Conservation (phyloP, 2,113 vertebrate genomes). For the Tiliqua scincoides region DNA sequence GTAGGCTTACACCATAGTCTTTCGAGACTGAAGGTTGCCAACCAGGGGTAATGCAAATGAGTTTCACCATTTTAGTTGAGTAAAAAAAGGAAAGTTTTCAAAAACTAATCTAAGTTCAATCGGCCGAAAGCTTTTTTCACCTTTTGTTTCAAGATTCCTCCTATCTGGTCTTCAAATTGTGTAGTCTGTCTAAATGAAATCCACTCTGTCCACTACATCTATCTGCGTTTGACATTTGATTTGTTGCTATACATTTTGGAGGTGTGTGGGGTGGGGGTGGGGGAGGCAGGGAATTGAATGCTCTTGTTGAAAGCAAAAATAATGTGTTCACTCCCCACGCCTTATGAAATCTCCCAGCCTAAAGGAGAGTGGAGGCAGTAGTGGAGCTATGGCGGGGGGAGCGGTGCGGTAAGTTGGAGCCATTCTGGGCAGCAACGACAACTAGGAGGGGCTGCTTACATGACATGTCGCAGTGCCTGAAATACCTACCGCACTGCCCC, state of each 20-base stretch:
- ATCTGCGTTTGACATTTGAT: slow-evolving; percentile 48
- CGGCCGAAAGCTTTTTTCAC: slow-evolving; percentile 54
- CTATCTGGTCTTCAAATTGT: slow-evolving; percentile 49
- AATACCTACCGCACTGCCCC: too few species aligned
- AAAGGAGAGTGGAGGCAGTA: too few species aligned
- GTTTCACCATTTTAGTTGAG: slow-evolving; percentile 25
- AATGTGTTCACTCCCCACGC: slow-evolving; percentile 27
- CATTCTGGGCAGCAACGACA: too few species aligned
- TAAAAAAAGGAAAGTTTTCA: slow-evolving; percentile 43
- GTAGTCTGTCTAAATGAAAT: slow-evolving; percentile 62
- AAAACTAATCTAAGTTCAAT: slow-evolving; percentile 68
- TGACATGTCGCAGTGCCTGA: too few species aligned
- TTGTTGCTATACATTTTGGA: slow-evolving; percentile 56
- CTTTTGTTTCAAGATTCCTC: slow-evolving; percentile 63
- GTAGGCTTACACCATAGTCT: too few species aligned
- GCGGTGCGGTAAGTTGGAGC: too few species aligned
- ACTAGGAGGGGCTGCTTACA: too few species aligned
- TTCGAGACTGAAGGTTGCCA: too few species aligned
- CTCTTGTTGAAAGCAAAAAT: slow-evolving; percentile 52
- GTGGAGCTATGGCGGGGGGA: too few species aligned
- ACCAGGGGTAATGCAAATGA: slow-evolving; percentile 53
- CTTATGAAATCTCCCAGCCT: slow-evolving; percentile 13
- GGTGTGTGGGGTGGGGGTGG: background rate
- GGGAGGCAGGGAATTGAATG: slow-evolving; percentile 43
- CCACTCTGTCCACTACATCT: slow-evolving; percentile 49